Evolutionary conservation across 2,888 invertebrate species (phyloP).

Genomic region (Autographa pulchrina): DNA sequence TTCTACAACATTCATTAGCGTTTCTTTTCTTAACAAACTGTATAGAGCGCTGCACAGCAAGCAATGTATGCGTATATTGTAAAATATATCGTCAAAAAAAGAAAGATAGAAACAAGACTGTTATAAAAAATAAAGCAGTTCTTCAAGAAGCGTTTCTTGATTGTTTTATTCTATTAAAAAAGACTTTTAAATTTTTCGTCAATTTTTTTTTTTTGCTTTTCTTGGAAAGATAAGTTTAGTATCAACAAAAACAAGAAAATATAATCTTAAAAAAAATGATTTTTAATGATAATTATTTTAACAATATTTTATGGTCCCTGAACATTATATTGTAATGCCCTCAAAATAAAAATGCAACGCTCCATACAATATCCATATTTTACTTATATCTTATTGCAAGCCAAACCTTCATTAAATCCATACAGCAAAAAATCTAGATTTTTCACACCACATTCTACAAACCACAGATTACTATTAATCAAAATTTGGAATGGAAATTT

Average conservation of each 20-base stretch:
- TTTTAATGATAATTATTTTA: too few species aligned
- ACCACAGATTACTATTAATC: background rate
- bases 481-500: conserved; percentile 35
- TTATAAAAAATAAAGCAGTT: too few species aligned
- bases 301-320: too few species aligned
- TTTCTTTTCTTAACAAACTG: background rate
- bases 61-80: background rate
- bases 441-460: background rate
- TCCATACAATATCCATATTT: background rate
- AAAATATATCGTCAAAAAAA: background rate
- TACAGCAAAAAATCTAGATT: conserved; percentile 7
- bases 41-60: conserved; percentile 10
- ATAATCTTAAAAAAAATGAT: too few species aligned
- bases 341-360: background rate
- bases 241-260: too few species aligned
- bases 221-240: too few species aligned
- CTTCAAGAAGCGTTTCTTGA: too few species aligned
- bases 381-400: background rate
- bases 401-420: conserved; percentile 12
- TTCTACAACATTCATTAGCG: background rate
- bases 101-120: background rate
- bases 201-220: too few species aligned
- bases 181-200: too few species aligned
- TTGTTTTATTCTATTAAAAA: too few species aligned
- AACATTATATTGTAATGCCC: too few species aligned